phyloP scores from a whole-genome alignment of 64 coral and sea anemone species.

The Astreopora myriophthalma region DNA sequence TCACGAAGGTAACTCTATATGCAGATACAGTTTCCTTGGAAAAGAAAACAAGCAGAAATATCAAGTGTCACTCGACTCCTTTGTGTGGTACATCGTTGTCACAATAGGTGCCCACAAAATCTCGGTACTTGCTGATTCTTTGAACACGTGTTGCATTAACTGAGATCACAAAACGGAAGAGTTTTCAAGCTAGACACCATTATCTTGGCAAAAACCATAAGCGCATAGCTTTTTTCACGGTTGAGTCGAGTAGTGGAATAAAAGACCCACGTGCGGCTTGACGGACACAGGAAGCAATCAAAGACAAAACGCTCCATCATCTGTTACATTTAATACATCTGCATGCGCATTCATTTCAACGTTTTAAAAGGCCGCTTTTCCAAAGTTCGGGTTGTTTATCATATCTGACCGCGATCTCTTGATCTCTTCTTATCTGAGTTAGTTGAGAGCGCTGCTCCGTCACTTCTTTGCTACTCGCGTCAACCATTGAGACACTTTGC shows the following conservation, averaged over 20 bases:
- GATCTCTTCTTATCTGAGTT: constrained; percentile 32
- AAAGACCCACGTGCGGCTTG: neutral
- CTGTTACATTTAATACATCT: neutral
- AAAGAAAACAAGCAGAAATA: constrained; percentile 49
- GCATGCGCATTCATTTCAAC: constrained; percentile 13
- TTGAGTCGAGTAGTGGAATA: neutral
- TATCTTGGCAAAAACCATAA: neutral
- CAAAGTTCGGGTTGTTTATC: constrained; percentile 9
- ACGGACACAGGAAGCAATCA: constrained; percentile 2
- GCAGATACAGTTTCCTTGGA: constrained; percentile 24
- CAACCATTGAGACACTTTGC: neutral
- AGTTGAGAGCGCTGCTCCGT: constrained; percentile 5
- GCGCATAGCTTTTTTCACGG: neutral
- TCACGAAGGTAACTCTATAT: constrained; percentile 40
- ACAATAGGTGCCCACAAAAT: constrained; percentile 5
- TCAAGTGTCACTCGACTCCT: constrained; percentile 34
- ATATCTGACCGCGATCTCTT: constrained; percentile 22
- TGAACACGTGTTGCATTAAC: constrained; percentile 48
- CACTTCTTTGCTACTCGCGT: neutral
- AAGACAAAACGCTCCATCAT: constrained; percentile 1
- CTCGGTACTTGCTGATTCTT: constrained; percentile 20
- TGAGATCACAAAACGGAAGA: neutral
- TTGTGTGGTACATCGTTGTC: constrained; percentile 2
- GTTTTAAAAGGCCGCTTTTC: constrained; percentile 24
- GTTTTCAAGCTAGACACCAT: neutral